A percentile compares a stretch with the other conserved stretches of the same genome.
phyloP scores from a whole-genome alignment of 2,888 invertebrate genomes.

The Xestia sexstrigata region DNA sequence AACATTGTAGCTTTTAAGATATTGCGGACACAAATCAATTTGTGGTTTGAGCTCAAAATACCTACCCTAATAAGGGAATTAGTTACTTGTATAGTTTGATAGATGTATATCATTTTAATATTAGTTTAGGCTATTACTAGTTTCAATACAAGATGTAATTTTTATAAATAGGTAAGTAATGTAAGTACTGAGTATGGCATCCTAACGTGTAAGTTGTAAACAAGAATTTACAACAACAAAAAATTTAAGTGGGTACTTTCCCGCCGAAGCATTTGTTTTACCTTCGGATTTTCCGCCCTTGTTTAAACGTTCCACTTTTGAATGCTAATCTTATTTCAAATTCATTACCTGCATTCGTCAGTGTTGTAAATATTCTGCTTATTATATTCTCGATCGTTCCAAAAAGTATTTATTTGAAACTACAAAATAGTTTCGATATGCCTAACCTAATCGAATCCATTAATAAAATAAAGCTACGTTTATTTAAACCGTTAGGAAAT shows the following conservation, averaged over 20 bases:
- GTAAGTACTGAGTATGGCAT: not conserved
- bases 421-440: slow-evolving; percentile 41
- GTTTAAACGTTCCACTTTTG: not conserved
- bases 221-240: not conserved
- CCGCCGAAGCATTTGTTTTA: not conserved
- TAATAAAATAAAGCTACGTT: slow-evolving; percentile 61
- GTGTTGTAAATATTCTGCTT: not conserved
- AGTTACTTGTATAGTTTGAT: not conserved
- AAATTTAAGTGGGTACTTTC: not conserved
- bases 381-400: not conserved
- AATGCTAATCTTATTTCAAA: not conserved
- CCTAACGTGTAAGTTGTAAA: not conserved
- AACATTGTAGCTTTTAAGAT: not conserved
- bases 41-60: not conserved
- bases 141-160: not conserved
- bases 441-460: slow-evolving; percentile 51
- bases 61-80: not conserved
- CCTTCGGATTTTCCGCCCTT: not conserved
- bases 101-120: not conserved
- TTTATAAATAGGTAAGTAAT: too few species aligned
- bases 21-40: not conserved
- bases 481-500: slow-evolving; percentile 79
- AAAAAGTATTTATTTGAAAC: not conserved
- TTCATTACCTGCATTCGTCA: not conserved
- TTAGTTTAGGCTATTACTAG: not conserved